phyloP scores from a whole-genome alignment of 2,797 vertebrate genomes.

The Pogonophryne albipinna region DNA sequence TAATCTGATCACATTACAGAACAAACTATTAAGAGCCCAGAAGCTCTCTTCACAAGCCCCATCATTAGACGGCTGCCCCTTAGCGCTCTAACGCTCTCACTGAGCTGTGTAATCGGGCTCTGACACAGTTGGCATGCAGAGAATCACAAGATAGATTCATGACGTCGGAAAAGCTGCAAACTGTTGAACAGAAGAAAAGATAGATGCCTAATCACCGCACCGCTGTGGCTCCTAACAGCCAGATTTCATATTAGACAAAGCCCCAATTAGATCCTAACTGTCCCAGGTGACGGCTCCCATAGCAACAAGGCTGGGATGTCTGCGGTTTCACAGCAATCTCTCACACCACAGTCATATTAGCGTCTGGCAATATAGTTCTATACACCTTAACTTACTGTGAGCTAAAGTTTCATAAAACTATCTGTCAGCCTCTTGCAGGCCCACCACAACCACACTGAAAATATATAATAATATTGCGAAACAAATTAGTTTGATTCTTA shows the following conservation, averaged over 20 bases:
- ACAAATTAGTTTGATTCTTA: background rate
- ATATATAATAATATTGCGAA: too few species aligned
- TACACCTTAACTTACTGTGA: slow-evolving; percentile 28
- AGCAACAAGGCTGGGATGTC: slow-evolving; percentile 51
- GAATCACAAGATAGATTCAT: slow-evolving; percentile 58
- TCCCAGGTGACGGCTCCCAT: slow-evolving; percentile 60
- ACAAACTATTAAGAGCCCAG: slow-evolving; percentile 37
- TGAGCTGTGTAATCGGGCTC: slow-evolving; percentile 72
- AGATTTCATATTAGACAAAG: slow-evolving; percentile 67
- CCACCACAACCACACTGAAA: too few species aligned
- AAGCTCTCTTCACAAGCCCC: slow-evolving; percentile 53
- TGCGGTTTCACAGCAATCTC: slow-evolving; percentile 40
- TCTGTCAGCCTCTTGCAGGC: background rate
- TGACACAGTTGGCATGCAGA: slow-evolving; percentile 68
- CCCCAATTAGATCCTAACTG: slow-evolving; percentile 63
- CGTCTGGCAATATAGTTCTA: slow-evolving; percentile 20
- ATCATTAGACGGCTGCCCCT: slow-evolving; percentile 72
- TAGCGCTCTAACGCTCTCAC: slow-evolving; percentile 61
- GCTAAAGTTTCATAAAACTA: slow-evolving; percentile 7
- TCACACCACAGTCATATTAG: slow-evolving; percentile 21
- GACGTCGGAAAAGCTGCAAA: slow-evolving; percentile 56
- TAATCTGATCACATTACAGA: slow-evolving; percentile 55
- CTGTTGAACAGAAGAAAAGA: slow-evolving; percentile 61
- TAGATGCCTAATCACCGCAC: slow-evolving; percentile 63
- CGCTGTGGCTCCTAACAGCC: slow-evolving; percentile 61